Percentiles rank a stretch among this genome's conserved stretches.
These are phyloP conservation scores for Rafetus swinhoei DNA, from an alignment of 2,113 vertebrate species.

Conservation along the genomic window DNA sequence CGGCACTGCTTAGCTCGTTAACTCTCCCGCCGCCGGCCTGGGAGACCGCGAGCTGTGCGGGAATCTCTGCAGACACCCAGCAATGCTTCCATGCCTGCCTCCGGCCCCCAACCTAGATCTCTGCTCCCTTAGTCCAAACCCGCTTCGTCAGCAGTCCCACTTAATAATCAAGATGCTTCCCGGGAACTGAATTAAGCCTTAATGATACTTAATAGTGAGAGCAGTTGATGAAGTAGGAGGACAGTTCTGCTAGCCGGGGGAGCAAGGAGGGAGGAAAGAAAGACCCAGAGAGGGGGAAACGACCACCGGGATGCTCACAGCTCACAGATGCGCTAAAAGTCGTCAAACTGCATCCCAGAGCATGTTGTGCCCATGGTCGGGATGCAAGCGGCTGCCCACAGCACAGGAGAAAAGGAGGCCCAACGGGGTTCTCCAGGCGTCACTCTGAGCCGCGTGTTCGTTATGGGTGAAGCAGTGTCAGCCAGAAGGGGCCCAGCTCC, in stretches of 20 bases:
- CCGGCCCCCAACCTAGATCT: not conserved
- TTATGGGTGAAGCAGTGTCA: not conserved
- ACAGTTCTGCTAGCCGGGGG: not conserved
- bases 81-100: rapidly evolving
- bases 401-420: not conserved
- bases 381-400: not conserved
- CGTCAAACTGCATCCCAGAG: not conserved
- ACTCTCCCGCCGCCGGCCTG: not conserved
- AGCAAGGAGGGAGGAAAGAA: not conserved
- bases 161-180: constrained; percentile 30
- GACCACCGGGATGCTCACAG: not conserved
- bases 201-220: constrained; percentile 19
- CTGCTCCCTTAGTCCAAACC: not conserved
- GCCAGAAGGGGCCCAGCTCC: not conserved
- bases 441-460: not conserved
- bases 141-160: not conserved
- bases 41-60: not conserved
- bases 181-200: constrained; percentile 21
- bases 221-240: constrained; percentile 8
- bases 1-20: not conserved
- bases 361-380: not conserved
- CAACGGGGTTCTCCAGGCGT: not conserved
- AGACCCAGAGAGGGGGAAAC: not conserved
- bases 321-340: not conserved
- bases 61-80: too few species aligned